Evolutionary conservation across 2,113 vertebrate species (phyloP).

Genomic region (Oreochromis spilurus): DNA sequence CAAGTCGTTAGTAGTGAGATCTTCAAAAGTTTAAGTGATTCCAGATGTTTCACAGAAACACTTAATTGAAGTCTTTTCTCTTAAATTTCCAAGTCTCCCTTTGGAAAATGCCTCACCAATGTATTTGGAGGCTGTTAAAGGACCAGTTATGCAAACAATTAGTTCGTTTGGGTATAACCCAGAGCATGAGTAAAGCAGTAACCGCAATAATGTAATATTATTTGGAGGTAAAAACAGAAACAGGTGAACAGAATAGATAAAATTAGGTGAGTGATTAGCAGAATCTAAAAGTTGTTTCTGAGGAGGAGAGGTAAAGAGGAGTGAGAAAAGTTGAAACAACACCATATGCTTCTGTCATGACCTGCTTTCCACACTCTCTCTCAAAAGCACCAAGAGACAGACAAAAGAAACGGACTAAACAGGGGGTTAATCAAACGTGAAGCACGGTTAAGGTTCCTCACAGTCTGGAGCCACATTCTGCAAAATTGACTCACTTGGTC

Average conservation of each 20-base stretch:
- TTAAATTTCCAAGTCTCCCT: not conserved
- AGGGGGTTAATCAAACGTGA: not conserved
- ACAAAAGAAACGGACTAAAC: not conserved
- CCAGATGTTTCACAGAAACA: not conserved
- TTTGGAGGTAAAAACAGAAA: not conserved
- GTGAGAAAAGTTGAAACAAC: not conserved
- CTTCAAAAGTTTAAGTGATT: not conserved
- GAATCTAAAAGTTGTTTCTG: not conserved
- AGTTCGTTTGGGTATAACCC: not conserved
- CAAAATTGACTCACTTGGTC: not conserved
- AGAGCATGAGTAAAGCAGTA: not conserved
- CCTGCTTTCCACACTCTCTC: not conserved
- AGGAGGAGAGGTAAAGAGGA: not conserved
- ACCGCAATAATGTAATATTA: not conserved
- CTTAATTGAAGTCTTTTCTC: not conserved
- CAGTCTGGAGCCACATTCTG: not conserved
- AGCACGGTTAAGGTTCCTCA: not conserved
- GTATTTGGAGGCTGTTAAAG: not conserved
- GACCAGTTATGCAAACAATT: not conserved
- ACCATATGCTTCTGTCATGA: not conserved
- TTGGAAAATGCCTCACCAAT: not conserved
- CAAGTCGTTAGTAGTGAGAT: not conserved
- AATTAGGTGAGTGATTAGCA: not conserved
- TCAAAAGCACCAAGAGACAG: not conserved
- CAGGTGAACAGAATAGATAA: not conserved